Percentiles rank a stretch among this genome's conserved stretches.
Evolutionary conservation across 1,140 invertebrate genomes (phyloP).

Genomic region (Drosophila mayri): DNA sequence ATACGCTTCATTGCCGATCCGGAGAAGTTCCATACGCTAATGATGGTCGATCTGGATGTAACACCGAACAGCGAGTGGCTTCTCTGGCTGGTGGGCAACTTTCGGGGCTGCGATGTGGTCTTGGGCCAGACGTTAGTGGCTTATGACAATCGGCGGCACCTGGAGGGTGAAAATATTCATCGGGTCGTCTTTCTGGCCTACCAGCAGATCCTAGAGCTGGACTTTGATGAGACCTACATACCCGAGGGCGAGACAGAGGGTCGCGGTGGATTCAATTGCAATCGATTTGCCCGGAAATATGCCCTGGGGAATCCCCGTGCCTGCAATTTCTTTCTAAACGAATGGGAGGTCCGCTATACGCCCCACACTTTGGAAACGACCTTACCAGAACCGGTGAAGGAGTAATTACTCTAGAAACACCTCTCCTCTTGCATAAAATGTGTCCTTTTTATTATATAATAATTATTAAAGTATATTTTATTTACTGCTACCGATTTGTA

Average conservation of each 20-base stretch:
- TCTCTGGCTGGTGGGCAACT: conserved; percentile 96
- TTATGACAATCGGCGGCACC: conserved; percentile 93
- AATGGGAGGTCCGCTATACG: conserved; percentile 21
- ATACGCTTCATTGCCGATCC: conserved; percentile 88
- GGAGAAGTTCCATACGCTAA: conserved; percentile 89
- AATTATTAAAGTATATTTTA: background rate
- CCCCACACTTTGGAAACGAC: background rate
- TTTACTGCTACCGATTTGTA: background rate
- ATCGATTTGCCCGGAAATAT: conserved; percentile 89
- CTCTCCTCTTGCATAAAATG: background rate
- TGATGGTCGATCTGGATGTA: conserved; percentile 86
- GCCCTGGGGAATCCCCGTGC: conserved; percentile 92
- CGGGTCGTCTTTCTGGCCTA: conserved; percentile 96
- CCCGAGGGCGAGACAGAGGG: conserved; percentile 88
- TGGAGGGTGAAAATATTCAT: conserved; percentile 91
- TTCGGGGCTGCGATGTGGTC: conserved; percentile 90
- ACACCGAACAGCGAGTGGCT: conserved; percentile 93
- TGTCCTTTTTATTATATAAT: background rate
- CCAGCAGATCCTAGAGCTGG: conserved; percentile 87
- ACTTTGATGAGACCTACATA: conserved; percentile 64
- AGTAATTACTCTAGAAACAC: background rate
- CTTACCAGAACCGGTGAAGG: background rate
- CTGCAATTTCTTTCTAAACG: conserved; percentile 88
- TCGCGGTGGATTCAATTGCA: conserved; percentile 90
- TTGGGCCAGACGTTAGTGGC: conserved; percentile 90